These are phyloP conservation scores for Nothocercus julius DNA, from an alignment of 2,113 vertebrate species.

Conservation along the genomic window DNA sequence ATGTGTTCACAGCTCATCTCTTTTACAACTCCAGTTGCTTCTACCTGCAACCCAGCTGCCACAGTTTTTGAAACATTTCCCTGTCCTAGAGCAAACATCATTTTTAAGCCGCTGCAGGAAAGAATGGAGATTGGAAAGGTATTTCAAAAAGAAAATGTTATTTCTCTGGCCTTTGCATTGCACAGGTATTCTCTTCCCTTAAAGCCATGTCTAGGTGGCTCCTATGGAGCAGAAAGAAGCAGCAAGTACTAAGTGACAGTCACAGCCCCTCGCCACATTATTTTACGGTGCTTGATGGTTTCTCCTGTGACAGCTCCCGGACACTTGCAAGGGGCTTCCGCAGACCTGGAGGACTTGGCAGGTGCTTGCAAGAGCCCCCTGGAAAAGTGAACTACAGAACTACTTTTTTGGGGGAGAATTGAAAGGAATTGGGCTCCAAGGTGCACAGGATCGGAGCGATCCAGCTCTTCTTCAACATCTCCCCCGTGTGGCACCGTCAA, in stretches of 20 bases:
- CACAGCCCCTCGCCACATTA: not conserved
- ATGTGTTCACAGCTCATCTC: not conserved
- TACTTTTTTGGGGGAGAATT: accelerated
- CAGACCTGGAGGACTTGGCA: not conserved
- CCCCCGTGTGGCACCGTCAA: constrained; percentile 54
- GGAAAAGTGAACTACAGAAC: not conserved
- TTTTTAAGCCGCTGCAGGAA: constrained; percentile 16
- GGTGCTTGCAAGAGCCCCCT: not conserved
- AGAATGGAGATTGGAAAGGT: not conserved
- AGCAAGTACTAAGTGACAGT: constrained; percentile 20
- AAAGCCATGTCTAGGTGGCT: not conserved
- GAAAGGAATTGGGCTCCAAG: not conserved
- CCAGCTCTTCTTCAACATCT: constrained; percentile 68
- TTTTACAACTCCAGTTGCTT: not conserved
- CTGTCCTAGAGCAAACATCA: not conserved
- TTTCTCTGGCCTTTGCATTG: not conserved
- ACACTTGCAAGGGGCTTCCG: not conserved
- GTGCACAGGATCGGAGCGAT: not conserved
- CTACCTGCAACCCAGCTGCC: not conserved
- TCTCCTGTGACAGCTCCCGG: not conserved
- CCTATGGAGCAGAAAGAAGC: not conserved
- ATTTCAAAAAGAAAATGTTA: constrained; percentile 24
- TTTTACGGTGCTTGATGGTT: not conserved
- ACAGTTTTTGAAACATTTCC: not conserved
- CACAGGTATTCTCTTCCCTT: not conserved